These are phyloP conservation scores for Hyposoter didymator DNA, from an alignment of 2,888 invertebrate species.

Conservation along the genomic window DNA sequence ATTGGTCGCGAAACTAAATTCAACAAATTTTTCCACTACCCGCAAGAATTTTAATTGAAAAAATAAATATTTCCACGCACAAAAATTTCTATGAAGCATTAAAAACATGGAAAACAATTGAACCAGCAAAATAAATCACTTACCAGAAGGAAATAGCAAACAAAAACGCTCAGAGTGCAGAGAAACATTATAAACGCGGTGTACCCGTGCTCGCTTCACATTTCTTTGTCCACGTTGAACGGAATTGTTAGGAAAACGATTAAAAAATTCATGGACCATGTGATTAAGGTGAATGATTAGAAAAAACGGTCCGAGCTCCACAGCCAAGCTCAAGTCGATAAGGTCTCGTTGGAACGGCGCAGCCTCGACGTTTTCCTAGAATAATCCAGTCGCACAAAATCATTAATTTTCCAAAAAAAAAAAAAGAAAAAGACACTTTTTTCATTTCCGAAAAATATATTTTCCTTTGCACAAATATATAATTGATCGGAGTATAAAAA, in stretches of 20 bases:
- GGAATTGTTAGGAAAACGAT: slow-evolving; percentile 14
- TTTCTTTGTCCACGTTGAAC: slow-evolving; percentile 53
- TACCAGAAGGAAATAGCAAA: slow-evolving; percentile 58
- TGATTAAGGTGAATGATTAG: slow-evolving; percentile 38
- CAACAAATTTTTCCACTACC: not conserved
- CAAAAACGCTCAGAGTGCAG: slow-evolving; percentile 44
- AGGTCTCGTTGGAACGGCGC: slow-evolving; percentile 3
- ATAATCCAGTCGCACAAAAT: not conserved
- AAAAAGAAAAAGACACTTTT: slow-evolving; percentile 22
- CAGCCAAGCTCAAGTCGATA: slow-evolving; percentile 41
- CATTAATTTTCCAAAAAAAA: slow-evolving; percentile 22
- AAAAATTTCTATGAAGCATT: not conserved
- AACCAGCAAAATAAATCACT: slow-evolving; percentile 42
- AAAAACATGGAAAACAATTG: not conserved
- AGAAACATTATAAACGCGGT: slow-evolving; percentile 62
- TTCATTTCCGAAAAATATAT: slow-evolving; percentile 61
- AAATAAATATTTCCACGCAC: not conserved
- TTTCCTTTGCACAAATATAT: slow-evolving; percentile 66
- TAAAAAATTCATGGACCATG: slow-evolving; percentile 48
- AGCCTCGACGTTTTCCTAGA: slow-evolving; percentile 15
- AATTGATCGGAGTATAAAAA: slow-evolving; percentile 67
- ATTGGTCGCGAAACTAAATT: too few species aligned
- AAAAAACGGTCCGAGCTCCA: slow-evolving; percentile 38
- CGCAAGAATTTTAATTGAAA: not conserved
- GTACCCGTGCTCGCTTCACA: slow-evolving; percentile 40